Evolutionary conservation across 1,140 invertebrate genomes (phyloP), one percentile per base, ranked within the genome.

Genomic region (Drosophila parabipectinata): DNA sequence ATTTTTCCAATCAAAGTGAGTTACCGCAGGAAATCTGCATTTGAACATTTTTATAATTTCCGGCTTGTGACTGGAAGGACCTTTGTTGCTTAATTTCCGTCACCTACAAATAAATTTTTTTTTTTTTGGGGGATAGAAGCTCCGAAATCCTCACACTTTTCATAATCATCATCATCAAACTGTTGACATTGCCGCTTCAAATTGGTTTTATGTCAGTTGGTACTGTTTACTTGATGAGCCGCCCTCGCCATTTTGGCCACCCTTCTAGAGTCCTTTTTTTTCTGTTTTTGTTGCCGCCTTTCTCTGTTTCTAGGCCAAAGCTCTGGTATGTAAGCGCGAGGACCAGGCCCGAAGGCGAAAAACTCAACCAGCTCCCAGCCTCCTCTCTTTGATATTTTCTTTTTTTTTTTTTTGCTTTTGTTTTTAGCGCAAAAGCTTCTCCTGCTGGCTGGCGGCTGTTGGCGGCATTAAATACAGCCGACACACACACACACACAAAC

Each of bases 391-490:
- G 41, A 15, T 14, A 15, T 12, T 14, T 44, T 44, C 6, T 44
- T 44, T 44, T 12, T 12, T 14, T 44, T 6, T 44, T 44, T 44
- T 44, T 14, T 44, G 41, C n/a, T 44, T 44, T 44, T 44, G n/a
- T 44, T 44, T 44, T 44, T 44, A 78, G 18, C 15, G 34, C 34
- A 37, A 81, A 88, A 87, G 83, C 82, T 78, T 74, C 74, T 75
- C 69, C 69, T 77, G 87, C 75, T 51, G 79, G 71, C 81, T 80
- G 87, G 76, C 52, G 79, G 76, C 82, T 64, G 81, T 75, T 75
- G 75, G 82, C 82, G 82, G 83, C 79, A 88, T 88, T 88, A 88
- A 88, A 88, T 74, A 83, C 84, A 82, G 79, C 83, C 82, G 67
- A 56, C 60, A 53, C 69, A 72, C 55, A 45, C 14, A 28, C 26